A percentile compares a stretch with the other conserved stretches of the same genome.
phyloP scores from a whole-genome alignment of 2,113 vertebrate species.

The Catagonus wagneri region DNA sequence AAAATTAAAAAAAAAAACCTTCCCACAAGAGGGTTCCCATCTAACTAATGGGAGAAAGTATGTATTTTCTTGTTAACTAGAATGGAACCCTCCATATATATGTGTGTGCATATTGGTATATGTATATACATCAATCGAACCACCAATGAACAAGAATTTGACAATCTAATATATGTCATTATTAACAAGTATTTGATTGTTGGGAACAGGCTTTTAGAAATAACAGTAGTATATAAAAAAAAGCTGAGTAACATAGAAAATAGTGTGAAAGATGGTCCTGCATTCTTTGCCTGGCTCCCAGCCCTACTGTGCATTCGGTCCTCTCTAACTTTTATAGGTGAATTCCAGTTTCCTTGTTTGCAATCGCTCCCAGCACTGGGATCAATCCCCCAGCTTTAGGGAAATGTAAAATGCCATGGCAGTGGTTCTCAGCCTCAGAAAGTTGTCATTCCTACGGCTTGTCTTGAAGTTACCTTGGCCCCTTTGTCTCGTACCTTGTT shows the following conservation, averaged over 20 bases:
- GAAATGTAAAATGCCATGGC: background rate
- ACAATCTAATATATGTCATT: background rate
- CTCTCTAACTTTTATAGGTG: background rate
- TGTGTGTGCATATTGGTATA: background rate
- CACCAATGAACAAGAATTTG: background rate
- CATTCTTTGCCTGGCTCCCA: background rate
- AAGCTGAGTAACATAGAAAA: background rate
- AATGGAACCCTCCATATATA: background rate
- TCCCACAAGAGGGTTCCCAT: background rate
- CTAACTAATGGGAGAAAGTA: background rate
- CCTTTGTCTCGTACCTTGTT: background rate
- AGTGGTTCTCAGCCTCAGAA: background rate
- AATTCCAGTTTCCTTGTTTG: background rate
- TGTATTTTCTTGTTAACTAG: background rate
- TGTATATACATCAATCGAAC: background rate
- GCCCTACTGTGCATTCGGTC: background rate
- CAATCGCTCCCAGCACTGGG: background rate
- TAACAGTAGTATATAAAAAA: background rate
- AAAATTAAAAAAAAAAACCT: background rate
- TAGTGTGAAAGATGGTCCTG: background rate
- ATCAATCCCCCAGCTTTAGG: background rate
- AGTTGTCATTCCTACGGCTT: background rate
- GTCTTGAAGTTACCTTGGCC: background rate
- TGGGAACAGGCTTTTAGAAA: background rate
- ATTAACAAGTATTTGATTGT: background rate